These are phyloP conservation scores for Ambastaia sidthimunki DNA, from an alignment of 2,797 vertebrate species.

Conservation along the genomic window DNA sequence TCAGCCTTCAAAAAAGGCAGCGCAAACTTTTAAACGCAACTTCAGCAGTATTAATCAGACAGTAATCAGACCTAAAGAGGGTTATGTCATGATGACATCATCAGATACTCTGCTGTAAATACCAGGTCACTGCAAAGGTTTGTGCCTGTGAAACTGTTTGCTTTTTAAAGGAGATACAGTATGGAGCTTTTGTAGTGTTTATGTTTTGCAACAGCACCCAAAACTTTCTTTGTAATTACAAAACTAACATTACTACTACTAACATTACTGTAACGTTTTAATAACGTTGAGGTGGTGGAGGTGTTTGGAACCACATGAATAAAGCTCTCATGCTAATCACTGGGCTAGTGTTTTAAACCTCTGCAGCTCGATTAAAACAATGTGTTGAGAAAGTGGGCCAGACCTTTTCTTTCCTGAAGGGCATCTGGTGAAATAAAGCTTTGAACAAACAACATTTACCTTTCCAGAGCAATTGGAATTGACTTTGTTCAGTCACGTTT, in stretches of 20 bases:
- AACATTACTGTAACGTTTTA: no score
- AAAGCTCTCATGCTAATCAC: constrained; percentile 44
- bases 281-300: no score
- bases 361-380: constrained; percentile 64
- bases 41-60: constrained; percentile 1
- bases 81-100: neutral
- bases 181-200: no score
- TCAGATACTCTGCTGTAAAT: constrained; percentile 8
- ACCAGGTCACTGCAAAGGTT: neutral
- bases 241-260: no score
- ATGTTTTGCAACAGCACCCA: no score
- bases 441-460: constrained; percentile 24
- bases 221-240: no score
- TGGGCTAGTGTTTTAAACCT: constrained; percentile 43
- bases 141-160: neutral
- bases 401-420: constrained; percentile 41
- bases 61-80: neutral
- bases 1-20: no score
- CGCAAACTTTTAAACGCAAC: neutral
- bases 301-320: constrained; percentile 68
- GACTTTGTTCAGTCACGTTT: constrained; percentile 14
- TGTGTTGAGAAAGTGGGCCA: constrained; percentile 53
- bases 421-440: constrained; percentile 14
- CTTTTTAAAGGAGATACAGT: neutral
- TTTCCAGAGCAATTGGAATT: constrained; percentile 13